A percentile compares a stretch with the other conserved stretches of the same genome.
Conservation (phyloP, 2,113 vertebrate genomes). For the Phrynosoma blainvillii region DNA sequence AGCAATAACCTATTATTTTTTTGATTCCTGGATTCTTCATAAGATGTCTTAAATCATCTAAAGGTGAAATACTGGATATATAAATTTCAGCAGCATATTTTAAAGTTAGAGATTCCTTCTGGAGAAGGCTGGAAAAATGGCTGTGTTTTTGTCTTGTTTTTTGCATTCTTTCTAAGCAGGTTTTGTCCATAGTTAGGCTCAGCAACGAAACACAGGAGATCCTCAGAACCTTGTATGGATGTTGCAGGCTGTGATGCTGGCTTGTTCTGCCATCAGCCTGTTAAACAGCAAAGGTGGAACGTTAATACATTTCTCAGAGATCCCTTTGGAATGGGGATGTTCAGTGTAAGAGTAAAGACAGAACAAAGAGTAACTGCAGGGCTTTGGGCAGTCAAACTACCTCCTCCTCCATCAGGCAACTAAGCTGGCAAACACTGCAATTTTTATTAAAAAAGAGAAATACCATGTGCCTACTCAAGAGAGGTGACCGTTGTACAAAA, state of each 20-base stretch:
- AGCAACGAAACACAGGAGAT: slow-evolving; percentile 10
- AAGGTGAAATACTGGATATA: slow-evolving; percentile 67
- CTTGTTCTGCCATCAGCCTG: slow-evolving; percentile 11
- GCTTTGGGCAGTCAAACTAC: slow-evolving; percentile 61
- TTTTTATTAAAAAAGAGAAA: slow-evolving; percentile 46
- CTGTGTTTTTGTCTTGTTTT: slow-evolving; percentile 5
- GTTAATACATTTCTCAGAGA: slow-evolving; percentile 57
- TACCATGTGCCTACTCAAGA: slow-evolving; percentile 47
- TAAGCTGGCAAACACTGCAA: slow-evolving; percentile 50
- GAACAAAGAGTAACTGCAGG: slow-evolving; percentile 38
- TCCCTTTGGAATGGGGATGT: slow-evolving; percentile 56
- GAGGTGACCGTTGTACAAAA: slow-evolving; percentile 44
- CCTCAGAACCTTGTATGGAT: neutral
- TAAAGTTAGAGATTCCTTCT: slow-evolving; percentile 52
- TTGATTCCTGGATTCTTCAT: slow-evolving; percentile 68
- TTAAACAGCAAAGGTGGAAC: slow-evolving; percentile 51
- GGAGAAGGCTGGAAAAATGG: slow-evolving; percentile 57
- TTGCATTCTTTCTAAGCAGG: slow-evolving; percentile 34
- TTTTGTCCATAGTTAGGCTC: slow-evolving; percentile 39
- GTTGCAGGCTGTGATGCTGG: slow-evolving; percentile 26
- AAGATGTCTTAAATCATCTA: slow-evolving; percentile 65
- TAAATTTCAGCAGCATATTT: slow-evolving; percentile 52
- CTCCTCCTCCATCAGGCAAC: slow-evolving; percentile 52
- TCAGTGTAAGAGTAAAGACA: slow-evolving; percentile 62
- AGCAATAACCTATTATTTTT: slow-evolving; percentile 38